These are phyloP conservation scores for Brachionus sp. DNA, from an alignment of 1,140 invertebrate genomes.

Conservation along the genomic window DNA sequence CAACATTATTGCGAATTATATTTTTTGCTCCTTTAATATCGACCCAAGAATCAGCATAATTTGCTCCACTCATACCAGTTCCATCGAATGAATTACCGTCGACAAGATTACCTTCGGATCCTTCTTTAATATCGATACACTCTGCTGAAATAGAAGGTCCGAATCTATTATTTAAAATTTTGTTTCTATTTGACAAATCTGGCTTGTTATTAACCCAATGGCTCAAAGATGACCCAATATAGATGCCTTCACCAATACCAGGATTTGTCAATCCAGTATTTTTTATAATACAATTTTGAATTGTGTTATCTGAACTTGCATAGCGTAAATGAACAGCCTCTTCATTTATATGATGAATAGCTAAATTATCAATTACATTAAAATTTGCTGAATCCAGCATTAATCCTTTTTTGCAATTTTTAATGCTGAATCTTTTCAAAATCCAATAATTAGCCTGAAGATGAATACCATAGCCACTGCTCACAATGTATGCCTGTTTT, in stretches of 20 bases:
- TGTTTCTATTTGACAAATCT: slow-evolving; percentile 7
- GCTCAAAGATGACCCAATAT: neutral
- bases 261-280: slow-evolving; percentile 1
- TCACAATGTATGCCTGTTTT: neutral
- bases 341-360: slow-evolving; percentile 24
- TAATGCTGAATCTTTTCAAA: neutral
- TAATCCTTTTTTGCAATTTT: slow-evolving; percentile 16
- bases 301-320: neutral
- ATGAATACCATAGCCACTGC: neutral
- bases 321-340: slow-evolving; percentile 20
- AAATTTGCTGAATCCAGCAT: neutral
- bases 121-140: slow-evolving; percentile 29
- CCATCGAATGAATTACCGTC: slow-evolving; percentile 18
- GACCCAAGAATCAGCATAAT: slow-evolving; percentile 32
- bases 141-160: slow-evolving; percentile 12
- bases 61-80: slow-evolving; percentile 12
- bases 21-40: slow-evolving; percentile 33
- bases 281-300: neutral
- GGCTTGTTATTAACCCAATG: neutral
- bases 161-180: slow-evolving; percentile 20
- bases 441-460: neutral
- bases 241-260: slow-evolving; percentile 11
- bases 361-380: slow-evolving; percentile 1
- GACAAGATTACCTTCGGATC: slow-evolving; percentile 6
- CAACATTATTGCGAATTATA: neutral